Conservation (phyloP, 2,113 vertebrate species). For the Monarcha castaneiventris region DNA sequence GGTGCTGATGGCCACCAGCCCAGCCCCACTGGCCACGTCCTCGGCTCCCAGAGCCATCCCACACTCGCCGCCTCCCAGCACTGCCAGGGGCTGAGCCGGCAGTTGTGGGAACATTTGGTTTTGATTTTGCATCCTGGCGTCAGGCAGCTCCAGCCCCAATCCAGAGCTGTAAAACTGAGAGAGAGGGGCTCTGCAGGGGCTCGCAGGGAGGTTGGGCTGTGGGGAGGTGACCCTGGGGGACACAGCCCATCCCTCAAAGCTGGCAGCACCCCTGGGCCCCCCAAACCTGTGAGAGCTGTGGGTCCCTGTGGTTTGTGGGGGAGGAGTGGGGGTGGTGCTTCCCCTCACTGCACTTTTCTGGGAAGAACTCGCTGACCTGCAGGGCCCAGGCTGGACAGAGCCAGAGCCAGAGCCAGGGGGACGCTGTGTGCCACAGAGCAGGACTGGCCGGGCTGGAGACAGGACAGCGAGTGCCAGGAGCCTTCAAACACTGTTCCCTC, state of each 20-base stretch:
- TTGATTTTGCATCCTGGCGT: not conserved
- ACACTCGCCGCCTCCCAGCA: fast-evolving
- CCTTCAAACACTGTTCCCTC: fast-evolving
- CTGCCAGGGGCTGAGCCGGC: not conserved
- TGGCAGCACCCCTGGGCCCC: not conserved
- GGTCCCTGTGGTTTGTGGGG: not conserved
- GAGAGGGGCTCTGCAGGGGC: not conserved
- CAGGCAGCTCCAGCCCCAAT: not conserved
- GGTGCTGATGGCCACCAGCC: not conserved
- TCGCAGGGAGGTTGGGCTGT: not conserved
- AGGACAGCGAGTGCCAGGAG: not conserved
- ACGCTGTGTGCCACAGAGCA: not conserved
- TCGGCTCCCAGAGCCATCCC: not conserved
- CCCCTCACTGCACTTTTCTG: not conserved
- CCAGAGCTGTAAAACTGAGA: not conserved
- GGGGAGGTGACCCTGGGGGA: not conserved
- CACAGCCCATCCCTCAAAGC: not conserved
- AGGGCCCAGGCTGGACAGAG: not conserved
- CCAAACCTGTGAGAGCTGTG: not conserved
- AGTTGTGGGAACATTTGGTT: not conserved
- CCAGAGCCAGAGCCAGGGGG: not conserved
- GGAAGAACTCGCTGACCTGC: not conserved
- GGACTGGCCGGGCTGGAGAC: not conserved
- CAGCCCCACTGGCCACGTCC: not conserved
- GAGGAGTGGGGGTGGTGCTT: fast-evolving